Base-by-base conservation (phyloP, 2,888 invertebrate genomes). In the Cremastinae sp. region DNA sequence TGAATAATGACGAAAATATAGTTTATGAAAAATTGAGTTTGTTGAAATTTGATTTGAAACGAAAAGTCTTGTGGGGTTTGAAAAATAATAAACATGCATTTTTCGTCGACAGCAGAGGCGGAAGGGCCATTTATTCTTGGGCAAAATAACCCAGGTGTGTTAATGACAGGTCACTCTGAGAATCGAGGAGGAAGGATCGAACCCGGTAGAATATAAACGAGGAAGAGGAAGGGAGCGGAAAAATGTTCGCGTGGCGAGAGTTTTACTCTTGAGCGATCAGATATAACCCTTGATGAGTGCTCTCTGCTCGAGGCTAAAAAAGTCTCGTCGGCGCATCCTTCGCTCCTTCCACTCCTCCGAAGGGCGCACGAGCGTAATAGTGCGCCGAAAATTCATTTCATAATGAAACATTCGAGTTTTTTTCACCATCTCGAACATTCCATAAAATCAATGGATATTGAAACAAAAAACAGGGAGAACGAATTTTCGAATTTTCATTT, bases 141-240 rank as follows among this genome's bases (percentile, higher is more conserved):
- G 39, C 49, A 20, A 68, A 58, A 58, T 68, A 68, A 61, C 68
- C n/a, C 49, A 58, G 58, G 58, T 58, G 41, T 49, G 53, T 41
- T 53, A 65, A 65, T 65, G 64, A 65, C 43, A 41, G 64, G 53
- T 53, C 39, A 12, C 12, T 9, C 41, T 16, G 5, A 7, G 9
- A 7, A 9, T 12, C 2, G 16, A 35, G 37, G 14, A 22, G 12
- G 22, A 51, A 12, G 20, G 37, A 3, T 3, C 37, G 16, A 39
- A 51, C 12, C 49, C 2, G 16, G 10, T 18, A 12, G 45, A 45
- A 35, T n/a, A n/a, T n/a, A 47, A 20, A 3, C 14, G 41, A 18
- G 22, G 41, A 10, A n/a, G 37, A 12, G 43, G 2, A 1, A 49
- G 49, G 22, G 49, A 9, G 41, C n/a, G 59, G 12, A 12, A 41